These are phyloP conservation scores for Eilema sororculum DNA, from an alignment of 2,888 invertebrate genomes.

Conservation along the genomic window DNA sequence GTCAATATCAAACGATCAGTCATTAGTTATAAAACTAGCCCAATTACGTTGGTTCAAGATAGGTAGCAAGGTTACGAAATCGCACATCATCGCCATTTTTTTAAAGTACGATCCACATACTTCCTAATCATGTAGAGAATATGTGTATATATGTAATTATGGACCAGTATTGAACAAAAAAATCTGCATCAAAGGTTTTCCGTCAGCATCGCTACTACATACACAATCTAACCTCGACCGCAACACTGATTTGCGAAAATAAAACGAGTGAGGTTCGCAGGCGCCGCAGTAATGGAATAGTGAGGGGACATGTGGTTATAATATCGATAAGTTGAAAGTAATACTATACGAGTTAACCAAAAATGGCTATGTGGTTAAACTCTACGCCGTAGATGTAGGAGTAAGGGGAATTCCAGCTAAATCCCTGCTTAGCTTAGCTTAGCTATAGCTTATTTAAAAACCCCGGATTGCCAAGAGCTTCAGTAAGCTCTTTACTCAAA, in stretches of 20 bases:
- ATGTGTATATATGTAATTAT: constrained; percentile 13
- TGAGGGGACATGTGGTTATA: constrained; percentile 50
- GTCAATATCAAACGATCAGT: background rate
- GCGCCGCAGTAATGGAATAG: constrained; percentile 78
- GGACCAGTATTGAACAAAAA: constrained; percentile 29
- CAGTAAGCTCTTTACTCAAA: too few relatives aligned
- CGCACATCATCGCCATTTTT: background rate
- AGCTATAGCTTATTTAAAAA: too few relatives aligned
- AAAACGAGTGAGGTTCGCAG: constrained; percentile 81
- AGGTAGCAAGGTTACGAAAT: constrained; percentile 12
- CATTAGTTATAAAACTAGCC: background rate
- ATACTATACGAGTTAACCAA: background rate
- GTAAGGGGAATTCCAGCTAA: too few relatives aligned
- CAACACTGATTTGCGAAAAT: constrained; percentile 83
- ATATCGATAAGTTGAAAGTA: constrained; percentile 32
- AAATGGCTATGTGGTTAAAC: too few relatives aligned
- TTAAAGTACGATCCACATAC: constrained; percentile 26
- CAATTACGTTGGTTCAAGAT: constrained; percentile 6
- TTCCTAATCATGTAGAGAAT: constrained; percentile 37
- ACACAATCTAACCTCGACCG: constrained; percentile 72
- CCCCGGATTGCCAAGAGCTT: too few relatives aligned
- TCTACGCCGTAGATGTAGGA: too few relatives aligned
- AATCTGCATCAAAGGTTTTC: constrained; percentile 24
- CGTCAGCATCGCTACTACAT: constrained; percentile 29
- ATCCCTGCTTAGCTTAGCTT: too few relatives aligned